Conservation (phyloP, 1,140 invertebrate genomes). For the Sminthurides bifidus region DNA sequence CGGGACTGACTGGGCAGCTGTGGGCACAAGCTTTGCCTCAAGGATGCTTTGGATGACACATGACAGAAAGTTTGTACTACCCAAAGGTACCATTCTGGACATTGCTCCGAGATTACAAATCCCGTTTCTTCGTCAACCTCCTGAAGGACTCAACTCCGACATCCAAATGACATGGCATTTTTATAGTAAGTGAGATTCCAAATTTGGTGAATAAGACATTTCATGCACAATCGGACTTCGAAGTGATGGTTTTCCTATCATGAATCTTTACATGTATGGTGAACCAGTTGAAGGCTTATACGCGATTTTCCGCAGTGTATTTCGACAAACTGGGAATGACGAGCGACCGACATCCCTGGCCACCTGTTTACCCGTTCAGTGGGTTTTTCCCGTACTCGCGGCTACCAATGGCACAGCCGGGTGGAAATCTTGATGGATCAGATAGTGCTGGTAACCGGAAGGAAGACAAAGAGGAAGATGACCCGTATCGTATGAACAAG, state of each 20-base stretch:
- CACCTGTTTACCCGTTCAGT: slow-evolving; percentile 1
- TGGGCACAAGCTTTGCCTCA: too few species aligned
- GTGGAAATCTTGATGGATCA: not conserved
- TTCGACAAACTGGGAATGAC: slow-evolving; percentile 28
- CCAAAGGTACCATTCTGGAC: not conserved
- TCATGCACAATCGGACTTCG: not conserved
- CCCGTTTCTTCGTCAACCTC: not conserved
- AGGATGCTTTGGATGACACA: not conserved
- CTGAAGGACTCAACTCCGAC: slow-evolving; percentile 23
- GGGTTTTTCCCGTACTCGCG: not conserved
- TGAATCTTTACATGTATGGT: slow-evolving; percentile 3
- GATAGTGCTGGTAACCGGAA: not conserved
- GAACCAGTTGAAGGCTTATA: too few species aligned
- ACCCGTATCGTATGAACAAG: not conserved
- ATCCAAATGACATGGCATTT: slow-evolving; percentile 20
- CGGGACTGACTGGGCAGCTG: too few species aligned
- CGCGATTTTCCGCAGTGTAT: slow-evolving; percentile 22
- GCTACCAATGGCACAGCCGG: not conserved
- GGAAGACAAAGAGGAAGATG: not conserved
- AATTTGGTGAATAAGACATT: not conserved
- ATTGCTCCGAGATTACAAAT: not conserved
- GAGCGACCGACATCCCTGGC: slow-evolving; percentile 19
- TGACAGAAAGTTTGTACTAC: not conserved
- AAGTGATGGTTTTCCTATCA: not conserved
- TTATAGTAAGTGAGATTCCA: slow-evolving; percentile 16